Conservation (phyloP, 2,888 invertebrate genomes). For the Lingula anatina region DNA sequence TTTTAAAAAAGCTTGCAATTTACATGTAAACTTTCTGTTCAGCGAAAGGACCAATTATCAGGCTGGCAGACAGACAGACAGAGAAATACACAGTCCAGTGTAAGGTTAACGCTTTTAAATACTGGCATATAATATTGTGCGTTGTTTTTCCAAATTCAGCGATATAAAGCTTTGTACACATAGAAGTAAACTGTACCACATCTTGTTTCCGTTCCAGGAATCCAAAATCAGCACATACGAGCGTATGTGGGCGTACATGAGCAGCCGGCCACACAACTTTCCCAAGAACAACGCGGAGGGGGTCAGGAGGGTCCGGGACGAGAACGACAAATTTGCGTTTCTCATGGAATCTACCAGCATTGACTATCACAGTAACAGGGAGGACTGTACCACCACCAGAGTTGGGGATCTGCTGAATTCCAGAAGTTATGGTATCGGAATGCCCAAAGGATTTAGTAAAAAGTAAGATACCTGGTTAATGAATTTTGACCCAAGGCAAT, state of each 20-base stretch:
- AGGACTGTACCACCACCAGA: slow-evolving; percentile 60
- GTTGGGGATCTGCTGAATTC: slow-evolving; percentile 75
- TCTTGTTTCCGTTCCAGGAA: slow-evolving; percentile 56
- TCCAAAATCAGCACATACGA: slow-evolving; percentile 91
- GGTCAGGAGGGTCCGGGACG: slow-evolving; percentile 71
- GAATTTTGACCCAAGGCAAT: not conserved
- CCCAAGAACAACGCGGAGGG: slow-evolving; percentile 77
- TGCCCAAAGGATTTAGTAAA: slow-evolving; percentile 57
- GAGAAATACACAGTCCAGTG: too few relatives aligned
- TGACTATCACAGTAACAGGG: slow-evolving; percentile 78
- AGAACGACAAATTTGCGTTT: slow-evolving; percentile 56
- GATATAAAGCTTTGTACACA: too few relatives aligned
- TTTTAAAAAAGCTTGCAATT: too few relatives aligned
- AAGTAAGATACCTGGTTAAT: not conserved
- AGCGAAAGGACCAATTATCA: too few relatives aligned
- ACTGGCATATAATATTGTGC: too few relatives aligned
- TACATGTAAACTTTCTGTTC: too few relatives aligned
- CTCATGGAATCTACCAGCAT: slow-evolving; percentile 59
- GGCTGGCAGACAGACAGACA: too few relatives aligned
- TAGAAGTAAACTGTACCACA: too few relatives aligned
- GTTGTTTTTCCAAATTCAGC: too few relatives aligned
- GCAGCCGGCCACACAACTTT: slow-evolving; percentile 70
- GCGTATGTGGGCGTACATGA: slow-evolving; percentile 95
- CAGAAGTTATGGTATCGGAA: slow-evolving; percentile 92
- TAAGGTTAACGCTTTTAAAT: too few relatives aligned